A percentile compares a stretch with the other conserved stretches of the same genome.
phyloP scores from a whole-genome alignment of 2,113 vertebrate species.

The Heliornis fulica region DNA sequence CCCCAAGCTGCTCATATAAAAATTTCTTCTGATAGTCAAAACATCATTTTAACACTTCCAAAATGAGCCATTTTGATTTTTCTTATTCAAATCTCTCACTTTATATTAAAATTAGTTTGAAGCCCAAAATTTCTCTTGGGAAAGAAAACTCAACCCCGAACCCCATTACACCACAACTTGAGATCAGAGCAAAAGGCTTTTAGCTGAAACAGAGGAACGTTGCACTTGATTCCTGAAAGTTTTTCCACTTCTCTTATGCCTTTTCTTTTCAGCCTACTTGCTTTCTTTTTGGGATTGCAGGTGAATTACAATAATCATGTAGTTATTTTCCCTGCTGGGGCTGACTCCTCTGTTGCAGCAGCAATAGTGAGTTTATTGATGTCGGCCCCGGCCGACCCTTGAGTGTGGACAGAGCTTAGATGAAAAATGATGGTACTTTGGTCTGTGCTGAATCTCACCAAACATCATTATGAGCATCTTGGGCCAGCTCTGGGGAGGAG shows the following conservation, averaged over 20 bases:
- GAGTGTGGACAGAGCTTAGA: not conserved
- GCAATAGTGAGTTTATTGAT: not conserved
- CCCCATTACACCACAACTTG: not conserved
- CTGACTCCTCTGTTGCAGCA: not conserved
- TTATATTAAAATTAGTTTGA: not conserved
- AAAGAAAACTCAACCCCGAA: not conserved
- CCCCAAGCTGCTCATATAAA: not conserved
- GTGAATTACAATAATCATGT: not conserved
- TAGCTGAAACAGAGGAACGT: accelerated
- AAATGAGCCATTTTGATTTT: not conserved
- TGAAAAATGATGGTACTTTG: not conserved
- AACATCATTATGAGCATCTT: not conserved
- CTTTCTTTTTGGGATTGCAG: not conserved
- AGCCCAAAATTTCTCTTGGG: not conserved
- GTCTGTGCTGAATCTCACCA: not conserved
- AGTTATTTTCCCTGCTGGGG: not conserved
- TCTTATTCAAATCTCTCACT: not conserved
- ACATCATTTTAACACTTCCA: not conserved
- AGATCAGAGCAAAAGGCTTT: not conserved
- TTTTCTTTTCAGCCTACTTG: not conserved
- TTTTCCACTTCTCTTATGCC: not conserved
- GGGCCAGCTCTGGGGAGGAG: not conserved
- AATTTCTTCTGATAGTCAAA: not conserved
- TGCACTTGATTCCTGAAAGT: not conserved
- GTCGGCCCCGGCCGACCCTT: not conserved